Evolutionary conservation across 2,113 vertebrate species (phyloP), one percentile per base, ranked within the genome.

Genomic region (Sterrhoptilus dennistouni): DNA sequence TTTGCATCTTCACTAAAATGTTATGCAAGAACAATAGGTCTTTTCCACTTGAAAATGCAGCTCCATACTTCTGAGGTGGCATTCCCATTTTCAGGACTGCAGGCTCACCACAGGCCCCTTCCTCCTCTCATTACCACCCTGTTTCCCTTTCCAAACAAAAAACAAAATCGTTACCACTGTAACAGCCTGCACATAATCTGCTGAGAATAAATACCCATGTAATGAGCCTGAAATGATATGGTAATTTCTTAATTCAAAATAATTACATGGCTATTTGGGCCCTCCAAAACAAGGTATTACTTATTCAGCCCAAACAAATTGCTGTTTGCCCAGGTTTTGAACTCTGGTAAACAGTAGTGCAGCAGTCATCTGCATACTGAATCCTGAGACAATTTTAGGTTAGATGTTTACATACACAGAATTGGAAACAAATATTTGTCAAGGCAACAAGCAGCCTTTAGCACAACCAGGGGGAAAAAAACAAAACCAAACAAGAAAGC

Each of bases 161-260:
- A 42, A 93, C 80, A 35, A 18, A 24, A 50, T 44, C 35, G 33
- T 65, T 71, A 35, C 75, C 86, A 77, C 90, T 94, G 61, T 90
- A 88, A 88, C 45, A 86, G 64, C 61, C 68, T 88, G 75, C 76
- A 82, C 49, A 76, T 66, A 91, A 96, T 94, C 92, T 64, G 59
- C 75, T 76, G 81, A 96, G 91, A 95, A 96, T 88, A 97, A 97
- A 94, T 86, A 84, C 36, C 94, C 90, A 76, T 82, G 91, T 97
- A 97, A 97, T 97, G 93, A 97, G 88, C 87, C 78, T 90, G 90
- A 95, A 96, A 97, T 90, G 76, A 92, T 95, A 96, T 84, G 86
- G 90, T 93, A 97, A 96, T 97, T 97, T 93, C 91, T 95, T 95
- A 95, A 97, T 94, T 96, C 88, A 93, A 95, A 97, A 94, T 94